A percentile compares a stretch with the other conserved stretches of the same genome.
phyloP scores from a whole-genome alignment of 2,797 vertebrate genomes.

The Pangasius djambal region DNA sequence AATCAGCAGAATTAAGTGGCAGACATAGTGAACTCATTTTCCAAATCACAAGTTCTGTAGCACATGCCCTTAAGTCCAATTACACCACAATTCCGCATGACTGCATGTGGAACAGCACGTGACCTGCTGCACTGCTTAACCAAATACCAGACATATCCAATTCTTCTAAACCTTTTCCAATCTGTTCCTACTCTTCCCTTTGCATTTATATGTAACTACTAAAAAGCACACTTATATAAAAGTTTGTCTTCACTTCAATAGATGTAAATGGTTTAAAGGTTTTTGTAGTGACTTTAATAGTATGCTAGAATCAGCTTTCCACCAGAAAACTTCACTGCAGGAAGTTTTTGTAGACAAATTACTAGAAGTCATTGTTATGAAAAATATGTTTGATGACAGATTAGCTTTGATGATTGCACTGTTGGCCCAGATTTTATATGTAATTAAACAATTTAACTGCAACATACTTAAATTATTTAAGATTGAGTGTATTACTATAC shows the following conservation, averaged over 20 bases:
- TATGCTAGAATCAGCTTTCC: not conserved
- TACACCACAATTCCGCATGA: constrained; percentile 53
- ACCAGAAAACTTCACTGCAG: not conserved
- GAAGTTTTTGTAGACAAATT: not conserved
- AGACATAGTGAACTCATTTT: constrained; percentile 26
- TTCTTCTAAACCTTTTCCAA: not conserved
- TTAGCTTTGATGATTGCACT: not conserved
- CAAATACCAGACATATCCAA: not conserved
- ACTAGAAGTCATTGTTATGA: not conserved
- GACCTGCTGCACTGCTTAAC: constrained; percentile 43
- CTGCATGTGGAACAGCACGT: constrained; percentile 43
- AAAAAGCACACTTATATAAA: not conserved
- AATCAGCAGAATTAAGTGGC: constrained; percentile 18
- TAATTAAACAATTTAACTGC: too few species aligned
- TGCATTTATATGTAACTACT: not conserved
- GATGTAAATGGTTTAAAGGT: not conserved
- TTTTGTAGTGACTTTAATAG: constrained; percentile 1
- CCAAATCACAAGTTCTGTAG: constrained; percentile 53
- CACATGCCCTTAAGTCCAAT: constrained; percentile 50
- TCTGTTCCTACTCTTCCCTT: not conserved
- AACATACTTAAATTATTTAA: too few species aligned
- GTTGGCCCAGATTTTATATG: too few species aligned
- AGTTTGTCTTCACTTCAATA: not conserved
- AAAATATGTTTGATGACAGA: not conserved
- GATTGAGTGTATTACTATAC: too few species aligned